Evolutionary conservation across 2,888 invertebrate genomes (phyloP), one percentile per base, ranked within the genome.

Genomic region (Orthonevra nobilis): DNA sequence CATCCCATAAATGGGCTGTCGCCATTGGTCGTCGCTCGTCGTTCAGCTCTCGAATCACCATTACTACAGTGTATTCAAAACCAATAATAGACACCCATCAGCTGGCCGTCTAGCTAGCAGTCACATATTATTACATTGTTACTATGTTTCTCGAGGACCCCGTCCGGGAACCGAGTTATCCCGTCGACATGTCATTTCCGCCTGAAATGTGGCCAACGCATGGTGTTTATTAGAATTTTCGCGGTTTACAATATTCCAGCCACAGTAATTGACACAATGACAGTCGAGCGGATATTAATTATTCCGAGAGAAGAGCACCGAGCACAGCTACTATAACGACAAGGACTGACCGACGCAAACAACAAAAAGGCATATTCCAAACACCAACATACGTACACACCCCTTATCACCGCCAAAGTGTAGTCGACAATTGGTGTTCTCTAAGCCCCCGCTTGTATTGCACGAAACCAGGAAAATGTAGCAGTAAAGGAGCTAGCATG

Each of bases 231-330:
- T 77, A 72, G 77, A 72, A 64, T 66, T 58, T 69, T 72, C 60
- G 64, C 63, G 60, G 64, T 58, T 14, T 38, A 48, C 63, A 52
- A 44, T 60, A 46, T 60, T 64, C 70, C 61, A 38, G 64, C 58
- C 58, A 60, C 64, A 72, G 54, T 77, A 77, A 77, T 77, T 70
- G 77, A 77, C 77, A 70, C 63, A 75, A 58, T 75, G 70, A 75
- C 75, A 75, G 63, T 75, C 42, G 46, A 72, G 52, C 72, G 77
- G 58, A 72, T 66, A 72, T 77, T 72, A 77, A 77, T 77, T 77
- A 77, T 77, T 66, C 60, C 46, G 36, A 60, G 64, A 54, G 74
- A 66, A 19, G 44, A 64, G 58, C 20, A 40, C 28, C 38, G n/a
- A n/a, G n/a, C n/a, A n/a, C n/a, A n/a, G n/a, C n/a, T n/a, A n/a